These are phyloP conservation scores for Cydia splendana DNA, from an alignment of 1,140 invertebrate species.

Conservation along the genomic window DNA sequence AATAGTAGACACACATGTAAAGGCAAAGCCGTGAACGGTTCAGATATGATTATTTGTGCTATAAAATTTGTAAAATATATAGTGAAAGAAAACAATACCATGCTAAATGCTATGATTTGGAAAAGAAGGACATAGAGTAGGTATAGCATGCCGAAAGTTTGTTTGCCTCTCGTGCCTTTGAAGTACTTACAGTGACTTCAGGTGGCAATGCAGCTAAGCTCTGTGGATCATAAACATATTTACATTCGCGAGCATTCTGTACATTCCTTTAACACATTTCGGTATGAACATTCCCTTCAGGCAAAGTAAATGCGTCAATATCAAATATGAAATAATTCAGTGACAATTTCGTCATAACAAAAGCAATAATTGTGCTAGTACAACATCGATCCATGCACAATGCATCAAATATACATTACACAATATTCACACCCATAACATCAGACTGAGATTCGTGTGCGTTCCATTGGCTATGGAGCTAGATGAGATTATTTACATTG, in stretches of 20 bases:
- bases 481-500: conserved; percentile 29
- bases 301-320: conserved; percentile 40
- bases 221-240: conserved; percentile 85
- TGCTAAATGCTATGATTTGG: background rate
- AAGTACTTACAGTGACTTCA: conserved; percentile 91
- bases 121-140: conserved; percentile 28
- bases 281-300: conserved; percentile 35
- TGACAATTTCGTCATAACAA: conserved; percentile 27
- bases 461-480: conserved; percentile 17
- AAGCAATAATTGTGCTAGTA: conserved; percentile 24
- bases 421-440: conserved; percentile 12
- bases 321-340: conserved; percentile 32
- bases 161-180: conserved; percentile 35
- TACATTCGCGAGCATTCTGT: conserved; percentile 54
- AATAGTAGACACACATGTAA: background rate
- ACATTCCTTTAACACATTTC: conserved; percentile 43
- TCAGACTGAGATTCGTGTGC: conserved; percentile 13
- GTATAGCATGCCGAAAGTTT: conserved; percentile 28
- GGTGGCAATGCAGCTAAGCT: conserved; percentile 91
- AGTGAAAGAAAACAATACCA: background rate
- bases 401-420: conserved; percentile 17
- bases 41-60: background rate
- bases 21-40: background rate
- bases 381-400: conserved; percentile 29
- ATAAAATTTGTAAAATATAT: background rate